A percentile compares a stretch with the other conserved stretches of the same genome.
Conservation (phyloP, 2,797 vertebrate genomes). For the Enoplosus armatus region DNA sequence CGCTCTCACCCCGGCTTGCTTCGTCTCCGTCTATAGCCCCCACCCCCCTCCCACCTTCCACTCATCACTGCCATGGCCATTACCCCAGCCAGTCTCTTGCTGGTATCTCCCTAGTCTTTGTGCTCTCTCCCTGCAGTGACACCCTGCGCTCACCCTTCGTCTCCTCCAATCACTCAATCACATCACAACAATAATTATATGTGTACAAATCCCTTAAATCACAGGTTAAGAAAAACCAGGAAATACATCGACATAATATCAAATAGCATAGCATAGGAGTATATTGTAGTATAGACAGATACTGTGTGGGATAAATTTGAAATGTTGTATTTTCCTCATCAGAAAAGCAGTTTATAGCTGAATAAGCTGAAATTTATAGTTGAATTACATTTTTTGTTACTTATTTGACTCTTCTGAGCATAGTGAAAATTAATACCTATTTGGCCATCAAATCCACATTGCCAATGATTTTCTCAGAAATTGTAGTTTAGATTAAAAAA, state of each 20-base stretch:
- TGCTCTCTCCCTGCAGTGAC: slow-evolving; percentile 39
- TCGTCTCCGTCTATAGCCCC: slow-evolving; percentile 29
- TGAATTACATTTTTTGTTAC: no score
- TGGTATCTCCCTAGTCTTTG: slow-evolving; percentile 43
- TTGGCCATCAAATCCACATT: background rate
- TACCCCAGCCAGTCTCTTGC: slow-evolving; percentile 36
- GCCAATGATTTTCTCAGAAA: background rate
- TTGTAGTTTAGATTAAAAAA: background rate
- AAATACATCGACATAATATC: background rate
- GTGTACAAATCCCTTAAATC: slow-evolving; percentile 10
- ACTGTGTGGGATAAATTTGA: background rate
- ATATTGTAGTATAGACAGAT: slow-evolving; percentile 7
- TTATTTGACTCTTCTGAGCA: background rate
- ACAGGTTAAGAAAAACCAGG: slow-evolving; percentile 10
- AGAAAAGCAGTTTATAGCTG: background rate
- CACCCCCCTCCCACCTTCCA: slow-evolving; percentile 36
- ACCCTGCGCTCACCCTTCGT: slow-evolving; percentile 34
- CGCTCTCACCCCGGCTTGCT: slow-evolving; percentile 47
- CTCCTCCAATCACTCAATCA: slow-evolving; percentile 33
- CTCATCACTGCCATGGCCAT: slow-evolving; percentile 50
- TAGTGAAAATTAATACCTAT: background rate
- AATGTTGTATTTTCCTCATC: background rate
- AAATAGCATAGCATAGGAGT: background rate
- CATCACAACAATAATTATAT: slow-evolving; percentile 18
- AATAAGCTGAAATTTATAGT: no score